Evolutionary conservation across 35 echinoderm and acorn worm species (phyloP).

Genomic region (Acanthaster planci): DNA sequence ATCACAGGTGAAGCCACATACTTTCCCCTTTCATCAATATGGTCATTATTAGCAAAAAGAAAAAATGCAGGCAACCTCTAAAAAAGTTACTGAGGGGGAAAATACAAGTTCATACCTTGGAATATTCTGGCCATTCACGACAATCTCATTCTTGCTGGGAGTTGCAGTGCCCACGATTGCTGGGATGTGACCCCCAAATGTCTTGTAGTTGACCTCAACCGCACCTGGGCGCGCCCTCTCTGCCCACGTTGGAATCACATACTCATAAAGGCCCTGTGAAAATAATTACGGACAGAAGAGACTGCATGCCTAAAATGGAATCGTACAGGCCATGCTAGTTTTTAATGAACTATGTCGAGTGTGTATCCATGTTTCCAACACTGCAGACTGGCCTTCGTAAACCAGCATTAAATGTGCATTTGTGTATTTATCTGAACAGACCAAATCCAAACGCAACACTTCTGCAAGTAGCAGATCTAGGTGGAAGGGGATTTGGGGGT

Average conservation of each 20-base stretch:
- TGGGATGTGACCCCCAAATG: constrained; percentile 72
- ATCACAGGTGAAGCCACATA: too few species aligned
- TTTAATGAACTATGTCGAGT: too few species aligned
- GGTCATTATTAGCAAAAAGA: background rate
- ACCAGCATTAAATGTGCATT: too few species aligned
- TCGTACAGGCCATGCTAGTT: too few species aligned
- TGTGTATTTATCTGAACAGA: too few species aligned
- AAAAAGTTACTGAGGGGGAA: too few species aligned
- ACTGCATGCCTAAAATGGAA: background rate
- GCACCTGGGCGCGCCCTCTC: constrained; percentile 48
- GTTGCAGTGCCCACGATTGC: constrained; percentile 54
- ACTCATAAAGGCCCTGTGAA: constrained; percentile 91
- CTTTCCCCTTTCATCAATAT: too few species aligned
- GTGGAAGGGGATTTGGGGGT: too few species aligned
- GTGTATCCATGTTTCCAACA: too few species aligned
- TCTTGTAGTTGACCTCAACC: constrained; percentile 79
- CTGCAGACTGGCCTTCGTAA: too few species aligned
- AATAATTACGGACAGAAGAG: constrained; percentile 5
- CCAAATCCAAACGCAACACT: too few species aligned
- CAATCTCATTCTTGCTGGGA: constrained; percentile 39
- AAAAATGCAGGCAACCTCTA: background rate
- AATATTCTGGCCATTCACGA: constrained; percentile 66
- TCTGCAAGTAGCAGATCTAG: too few species aligned
- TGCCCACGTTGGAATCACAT: constrained; percentile 88
- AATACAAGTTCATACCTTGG: constrained; percentile 62